phyloP scores from a whole-genome alignment of 2,797 vertebrate species.

The Cichlasoma orientale region DNA sequence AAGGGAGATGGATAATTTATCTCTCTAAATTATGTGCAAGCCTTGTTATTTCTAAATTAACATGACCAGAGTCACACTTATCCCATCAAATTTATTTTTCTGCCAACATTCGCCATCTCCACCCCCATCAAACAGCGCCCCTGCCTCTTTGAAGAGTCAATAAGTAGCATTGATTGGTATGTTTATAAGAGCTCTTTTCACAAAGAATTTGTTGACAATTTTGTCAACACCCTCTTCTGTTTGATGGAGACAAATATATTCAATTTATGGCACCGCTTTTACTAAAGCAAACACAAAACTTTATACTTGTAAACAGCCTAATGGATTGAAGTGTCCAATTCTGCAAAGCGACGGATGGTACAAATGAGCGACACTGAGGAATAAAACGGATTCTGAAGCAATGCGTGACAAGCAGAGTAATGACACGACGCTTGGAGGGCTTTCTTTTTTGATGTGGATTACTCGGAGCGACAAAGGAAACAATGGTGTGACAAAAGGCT shows the following conservation, averaged over 20 bases:
- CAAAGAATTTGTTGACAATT: constrained; percentile 49
- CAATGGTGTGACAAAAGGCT: constrained; percentile 62
- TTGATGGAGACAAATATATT: constrained; percentile 66
- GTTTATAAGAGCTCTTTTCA: constrained; percentile 34
- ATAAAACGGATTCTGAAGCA: constrained; percentile 57
- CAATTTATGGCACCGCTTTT: constrained; percentile 54
- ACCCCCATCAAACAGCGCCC: constrained; percentile 21
- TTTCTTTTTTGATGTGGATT: constrained; percentile 64
- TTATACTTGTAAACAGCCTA: constrained; percentile 63
- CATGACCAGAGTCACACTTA: constrained; percentile 1
- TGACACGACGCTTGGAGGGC: constrained; percentile 57
- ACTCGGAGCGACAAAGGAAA: constrained; percentile 62
- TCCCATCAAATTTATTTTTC: constrained; percentile 21
- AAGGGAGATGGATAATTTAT: neutral
- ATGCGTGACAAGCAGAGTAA: constrained; percentile 62
- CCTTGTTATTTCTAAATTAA: constrained; percentile 23
- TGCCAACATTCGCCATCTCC: constrained; percentile 2
- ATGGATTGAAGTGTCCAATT: constrained; percentile 72
- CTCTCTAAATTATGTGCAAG: neutral
- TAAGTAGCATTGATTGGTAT: constrained; percentile 51
- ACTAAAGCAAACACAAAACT: constrained; percentile 54
- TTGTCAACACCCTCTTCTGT: constrained; percentile 43
- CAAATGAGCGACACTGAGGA: constrained; percentile 59
- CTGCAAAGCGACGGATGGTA: constrained; percentile 40
- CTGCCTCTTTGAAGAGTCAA: constrained; percentile 35